phyloP scores from a whole-genome alignment of 1,140 invertebrate genomes.

The Mizuhopecten yessoensis region DNA sequence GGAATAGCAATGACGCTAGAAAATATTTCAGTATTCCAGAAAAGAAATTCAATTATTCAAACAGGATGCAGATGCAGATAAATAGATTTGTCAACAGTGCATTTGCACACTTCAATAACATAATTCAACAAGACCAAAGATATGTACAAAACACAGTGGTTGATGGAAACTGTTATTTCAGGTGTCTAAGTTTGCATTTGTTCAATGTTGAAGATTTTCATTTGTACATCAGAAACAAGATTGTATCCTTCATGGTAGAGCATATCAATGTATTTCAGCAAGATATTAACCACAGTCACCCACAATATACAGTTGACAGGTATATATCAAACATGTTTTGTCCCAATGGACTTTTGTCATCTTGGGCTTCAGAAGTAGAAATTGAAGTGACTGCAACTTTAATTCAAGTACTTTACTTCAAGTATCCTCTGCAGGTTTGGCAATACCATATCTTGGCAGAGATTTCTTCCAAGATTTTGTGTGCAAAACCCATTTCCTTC shows the following conservation, averaged over 20 bases:
- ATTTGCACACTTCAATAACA: neutral
- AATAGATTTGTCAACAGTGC: neutral
- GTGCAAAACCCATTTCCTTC: no score
- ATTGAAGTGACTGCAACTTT: no score
- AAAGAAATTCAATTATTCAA: neutral
- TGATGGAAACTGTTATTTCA: slow-evolving; percentile 17
- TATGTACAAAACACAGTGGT: neutral
- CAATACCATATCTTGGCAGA: neutral
- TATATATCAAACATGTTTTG: neutral
- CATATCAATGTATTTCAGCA: neutral
- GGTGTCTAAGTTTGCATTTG: slow-evolving; percentile 18
- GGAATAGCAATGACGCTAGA: no score
- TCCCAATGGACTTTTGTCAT: neutral
- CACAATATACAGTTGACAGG: neutral
- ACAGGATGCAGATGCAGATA: no score
- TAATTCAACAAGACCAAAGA: neutral
- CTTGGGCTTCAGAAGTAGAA: no score
- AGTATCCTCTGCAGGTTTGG: neutral
- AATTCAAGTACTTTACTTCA: neutral
- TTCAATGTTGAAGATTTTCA: slow-evolving; percentile 30
- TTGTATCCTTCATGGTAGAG: neutral
- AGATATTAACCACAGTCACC: neutral
- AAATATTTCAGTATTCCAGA: neutral
- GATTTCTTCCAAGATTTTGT: neutral
- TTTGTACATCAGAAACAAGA: neutral